Percentiles rank a stretch among this genome's conserved stretches.
These are phyloP conservation scores for Cardiocondyla obscurior DNA, from an alignment of 1,140 invertebrate species.

Conservation along the genomic window DNA sequence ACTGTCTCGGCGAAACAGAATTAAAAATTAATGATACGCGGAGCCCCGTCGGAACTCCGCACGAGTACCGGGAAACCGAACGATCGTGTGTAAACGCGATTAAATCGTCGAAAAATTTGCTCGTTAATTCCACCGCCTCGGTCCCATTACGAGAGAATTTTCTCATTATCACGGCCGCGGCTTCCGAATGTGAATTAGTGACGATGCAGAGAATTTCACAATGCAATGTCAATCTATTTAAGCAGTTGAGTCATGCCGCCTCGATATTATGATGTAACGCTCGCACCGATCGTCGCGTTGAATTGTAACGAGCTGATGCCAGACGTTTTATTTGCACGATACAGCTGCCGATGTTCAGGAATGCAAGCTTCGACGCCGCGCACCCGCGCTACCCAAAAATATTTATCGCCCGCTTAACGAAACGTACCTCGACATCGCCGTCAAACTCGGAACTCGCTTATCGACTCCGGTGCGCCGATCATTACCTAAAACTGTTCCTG, in stretches of 20 bases:
- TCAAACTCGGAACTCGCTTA: neutral
- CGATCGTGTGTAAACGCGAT: neutral
- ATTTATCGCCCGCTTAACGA: neutral
- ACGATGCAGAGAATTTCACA: neutral
- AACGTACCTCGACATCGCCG: neutral
- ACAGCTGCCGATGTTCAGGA: neutral
- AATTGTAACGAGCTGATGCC: slow-evolving; percentile 12
- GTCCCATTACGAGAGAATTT: no score
- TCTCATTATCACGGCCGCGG: neutral
- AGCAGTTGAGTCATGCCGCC: neutral
- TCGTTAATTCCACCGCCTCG: neutral
- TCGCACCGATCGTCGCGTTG: neutral
- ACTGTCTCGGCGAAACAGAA: neutral
- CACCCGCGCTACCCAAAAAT: neutral
- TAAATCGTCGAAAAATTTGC: neutral
- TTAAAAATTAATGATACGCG: neutral
- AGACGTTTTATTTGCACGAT: neutral
- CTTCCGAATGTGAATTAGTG: neutral
- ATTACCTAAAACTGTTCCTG: slow-evolving; percentile 44
- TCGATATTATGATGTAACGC: slow-evolving; percentile 24
- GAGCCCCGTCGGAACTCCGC: neutral
- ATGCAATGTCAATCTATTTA: neutral
- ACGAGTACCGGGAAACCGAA: no score
- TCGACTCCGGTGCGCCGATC: neutral
- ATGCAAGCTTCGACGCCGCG: neutral